These are phyloP conservation scores for Lagopus leucura DNA, from an alignment of 2,113 vertebrate genomes.

Conservation along the genomic window DNA sequence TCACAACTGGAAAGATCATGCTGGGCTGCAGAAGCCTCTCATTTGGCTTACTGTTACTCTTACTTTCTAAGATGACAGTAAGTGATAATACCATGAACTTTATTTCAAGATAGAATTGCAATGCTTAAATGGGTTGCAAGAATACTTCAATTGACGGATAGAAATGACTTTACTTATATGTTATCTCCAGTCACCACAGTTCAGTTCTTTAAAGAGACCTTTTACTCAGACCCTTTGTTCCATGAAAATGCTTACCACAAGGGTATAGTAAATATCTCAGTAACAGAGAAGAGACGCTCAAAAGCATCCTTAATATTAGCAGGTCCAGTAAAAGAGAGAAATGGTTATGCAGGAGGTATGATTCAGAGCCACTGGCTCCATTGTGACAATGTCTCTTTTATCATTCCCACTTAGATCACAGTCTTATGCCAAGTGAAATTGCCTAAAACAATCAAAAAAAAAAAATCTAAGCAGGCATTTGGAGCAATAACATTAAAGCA, in stretches of 20 bases:
- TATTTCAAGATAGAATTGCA: neutral
- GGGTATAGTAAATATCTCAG: neutral
- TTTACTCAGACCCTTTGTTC: neutral
- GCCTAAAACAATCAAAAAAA: conserved; percentile 51
- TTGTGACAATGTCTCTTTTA: conserved; percentile 58
- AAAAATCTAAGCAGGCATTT: conserved; percentile 41
- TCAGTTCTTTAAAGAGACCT: neutral
- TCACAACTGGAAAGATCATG: neutral
- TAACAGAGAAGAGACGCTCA: neutral
- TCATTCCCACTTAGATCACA: conserved; percentile 30
- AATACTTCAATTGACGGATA: neutral
- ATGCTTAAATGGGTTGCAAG: neutral
- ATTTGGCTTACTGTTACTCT: neutral
- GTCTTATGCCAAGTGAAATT: conserved; percentile 37
- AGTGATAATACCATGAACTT: neutral
- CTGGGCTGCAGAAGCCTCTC: neutral
- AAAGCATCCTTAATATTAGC: neutral
- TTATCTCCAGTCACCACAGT: neutral
- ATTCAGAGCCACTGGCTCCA: conserved; percentile 37
- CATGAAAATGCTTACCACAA: neutral
- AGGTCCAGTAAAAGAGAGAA: conserved; percentile 4
- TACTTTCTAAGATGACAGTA: neutral
- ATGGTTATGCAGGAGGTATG: conserved; percentile 20
- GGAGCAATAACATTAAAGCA: conserved; percentile 28
- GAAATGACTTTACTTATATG: neutral